Base-by-base conservation (phyloP, 2,113 vertebrate genomes). In the Oryzias javanicus region DNA sequence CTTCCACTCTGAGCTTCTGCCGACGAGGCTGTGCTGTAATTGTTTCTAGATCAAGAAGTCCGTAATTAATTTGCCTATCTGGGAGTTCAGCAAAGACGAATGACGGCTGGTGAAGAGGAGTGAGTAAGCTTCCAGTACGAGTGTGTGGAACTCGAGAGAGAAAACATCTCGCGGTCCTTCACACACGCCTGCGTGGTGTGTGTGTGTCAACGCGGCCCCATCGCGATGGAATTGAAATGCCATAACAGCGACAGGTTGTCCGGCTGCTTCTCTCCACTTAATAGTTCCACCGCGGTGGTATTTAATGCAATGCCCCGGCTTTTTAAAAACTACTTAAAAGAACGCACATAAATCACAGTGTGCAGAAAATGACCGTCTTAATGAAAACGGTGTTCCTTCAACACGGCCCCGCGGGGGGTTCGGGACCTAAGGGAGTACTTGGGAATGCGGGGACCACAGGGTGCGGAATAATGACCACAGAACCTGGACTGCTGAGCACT, bases 301-400 rank as follows among this genome's bases (percentile, higher is more conserved):
- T 88, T 89, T 87, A 90, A 89, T 89, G 76, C 83, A 74, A 82
- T 81, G 80, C 73, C 76, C 77, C 53, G 66, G 76, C 72, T 83
- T 82, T 82, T 77, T 74, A 81, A 87, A 85, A 85, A 85, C 77
- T 76, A 86, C 84, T 86, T 87, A 84, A 88, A 80, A 81, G 75
- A 76, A 81, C 42, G 40, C 82, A 79, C 52, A 70, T 77, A 85
- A 84, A 86, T 87, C 87, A 79, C 76, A 84, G 87, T 76, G 84
- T 85, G 87, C 72, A 62, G 82, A 81, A 90, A 90, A 89, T 90
- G 78, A 81, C 65, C 55, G 73, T 73, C 81, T 85, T 90, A 89
- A 89, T 90, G 88, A 89, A 87, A 89, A 89, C 82, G 71, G 79
- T 76, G 72, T 73, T 78, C 69, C 80, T 60, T 74, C 70, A 78